phyloP scores from a whole-genome alignment of 1,140 invertebrate genomes.

The Gryllus bimaculatus region DNA sequence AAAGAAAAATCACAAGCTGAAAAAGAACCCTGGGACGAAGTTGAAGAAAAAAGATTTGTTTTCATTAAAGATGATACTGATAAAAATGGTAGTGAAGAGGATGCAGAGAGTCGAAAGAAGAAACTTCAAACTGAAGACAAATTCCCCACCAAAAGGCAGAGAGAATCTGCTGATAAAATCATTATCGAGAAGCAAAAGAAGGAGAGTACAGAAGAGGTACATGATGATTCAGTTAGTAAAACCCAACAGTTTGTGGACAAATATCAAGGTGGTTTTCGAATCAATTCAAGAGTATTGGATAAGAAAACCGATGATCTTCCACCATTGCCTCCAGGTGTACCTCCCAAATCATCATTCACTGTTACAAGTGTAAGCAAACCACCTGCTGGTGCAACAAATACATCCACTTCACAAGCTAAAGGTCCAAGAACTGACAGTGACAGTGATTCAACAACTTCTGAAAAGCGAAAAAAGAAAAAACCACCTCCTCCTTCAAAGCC shows the following conservation, averaged over 20 bases:
- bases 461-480: conserved; percentile 18
- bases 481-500: not conserved
- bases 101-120: conserved; percentile 27
- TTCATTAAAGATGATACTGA: conserved; percentile 25
- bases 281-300: conserved; percentile 17
- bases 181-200: conserved; percentile 27
- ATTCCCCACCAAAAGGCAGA: conserved; percentile 14
- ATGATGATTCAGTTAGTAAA: conserved; percentile 20
- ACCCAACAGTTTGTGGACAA: conserved; percentile 20
- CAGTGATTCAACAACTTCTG: conserved; percentile 28
- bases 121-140: conserved; percentile 28
- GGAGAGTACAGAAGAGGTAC: conserved; percentile 32
- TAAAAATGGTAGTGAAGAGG: conserved; percentile 23
- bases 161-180: conserved; percentile 18
- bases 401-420: conserved; percentile 26
- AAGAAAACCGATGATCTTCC: conserved; percentile 21
- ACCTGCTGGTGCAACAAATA: not conserved
- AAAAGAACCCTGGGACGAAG: conserved; percentile 27
- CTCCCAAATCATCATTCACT: conserved; percentile 18
- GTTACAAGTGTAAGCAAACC: not conserved
- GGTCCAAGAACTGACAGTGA: conserved; percentile 37
- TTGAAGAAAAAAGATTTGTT: conserved; percentile 25
- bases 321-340: conserved; percentile 18
- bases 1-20: conserved; percentile 32
- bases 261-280: conserved; percentile 22